Evolutionary conservation across 2,888 invertebrate genomes (phyloP), one percentile per base, ranked within the genome.

Genomic region (Zele albiditarsus): DNA sequence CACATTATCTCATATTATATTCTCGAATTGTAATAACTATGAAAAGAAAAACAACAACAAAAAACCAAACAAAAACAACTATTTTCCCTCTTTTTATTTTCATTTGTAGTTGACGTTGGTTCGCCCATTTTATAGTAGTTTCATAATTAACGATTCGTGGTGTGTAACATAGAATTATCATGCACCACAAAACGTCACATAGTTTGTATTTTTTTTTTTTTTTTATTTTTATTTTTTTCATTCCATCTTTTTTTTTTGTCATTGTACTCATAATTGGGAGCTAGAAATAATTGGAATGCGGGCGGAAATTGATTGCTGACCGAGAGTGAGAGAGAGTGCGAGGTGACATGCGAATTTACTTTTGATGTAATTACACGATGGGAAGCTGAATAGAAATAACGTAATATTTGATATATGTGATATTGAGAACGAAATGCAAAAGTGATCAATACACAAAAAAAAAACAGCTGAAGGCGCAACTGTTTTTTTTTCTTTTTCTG

Each of bases 371-470:
- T 53, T 20, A 53, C 20, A 10, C 20, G 14, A n/a, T 46, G n/a
- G 4, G 5, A 46, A n/a, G n/a, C 16, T 46, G n/a, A 46, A 46
- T 1, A 46, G 16, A n/a, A 46, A 46, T 16, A 46, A 46, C 46
- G n/a, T 46, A n/a, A n/a, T n/a, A n/a, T 2, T 16, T 16, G n/a
- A 42, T 42, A 42, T 14, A 14, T 14, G 46, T n/a, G 46, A n/a
- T 6, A 31, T 20, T 63, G 33, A 12, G 33, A 63, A 33, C 28
- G 14, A 31, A 33, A 63, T 28, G 63, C 33, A 33, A 63, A 27
- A 63, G 33, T 63, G 5, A 10, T n/a, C 71, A 71, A 77, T 77
- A 76, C n/a, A 65, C 16, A 27, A 42, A 4, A 27, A 60, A 57
- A 58, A 38, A 4, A 12, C 12, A 38, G 12, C 10, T 38, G 38